phyloP scores from a whole-genome alignment of 2,888 invertebrate genomes.

The Amorpha juglandis region DNA sequence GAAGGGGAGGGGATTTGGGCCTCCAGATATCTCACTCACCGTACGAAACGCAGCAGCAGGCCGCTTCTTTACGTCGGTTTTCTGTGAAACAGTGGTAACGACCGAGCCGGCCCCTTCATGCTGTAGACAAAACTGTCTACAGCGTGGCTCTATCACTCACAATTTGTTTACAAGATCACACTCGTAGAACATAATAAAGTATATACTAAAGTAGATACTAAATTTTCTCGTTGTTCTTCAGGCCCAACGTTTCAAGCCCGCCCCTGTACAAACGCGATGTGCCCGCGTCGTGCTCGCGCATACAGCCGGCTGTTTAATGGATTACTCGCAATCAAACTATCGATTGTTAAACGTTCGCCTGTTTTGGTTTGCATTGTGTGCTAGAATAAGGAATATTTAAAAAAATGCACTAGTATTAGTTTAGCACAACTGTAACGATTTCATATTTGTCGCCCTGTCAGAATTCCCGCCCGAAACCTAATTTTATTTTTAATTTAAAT shows the following conservation, averaged over 20 bases:
- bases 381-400: background rate
- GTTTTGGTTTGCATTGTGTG: background rate
- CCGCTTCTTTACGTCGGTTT: no score
- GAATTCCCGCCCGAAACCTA: background rate
- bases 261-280: slow-evolving; percentile 18
- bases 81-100: no score
- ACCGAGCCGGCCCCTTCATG: no score
- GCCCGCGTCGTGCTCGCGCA: slow-evolving; percentile 35
- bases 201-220: background rate
- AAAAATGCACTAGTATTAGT: background rate
- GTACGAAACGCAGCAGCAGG: no score
- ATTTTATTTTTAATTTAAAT: background rate
- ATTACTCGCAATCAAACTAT: slow-evolving; percentile 19
- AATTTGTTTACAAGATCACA: no score
- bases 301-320: slow-evolving; percentile 31
- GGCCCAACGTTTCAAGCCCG: background rate
- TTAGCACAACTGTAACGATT: background rate
- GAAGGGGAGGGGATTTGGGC: no score
- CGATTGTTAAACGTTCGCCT: slow-evolving; percentile 3
- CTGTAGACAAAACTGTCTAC: no score
- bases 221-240: background rate
- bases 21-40: no score
- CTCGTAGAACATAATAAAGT: no score
- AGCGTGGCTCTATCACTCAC: no score
- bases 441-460: background rate